Evolutionary conservation across 2,888 invertebrate species (phyloP), one percentile per base, ranked within the genome.

Genomic region (Metacarcinus magister): DNA sequence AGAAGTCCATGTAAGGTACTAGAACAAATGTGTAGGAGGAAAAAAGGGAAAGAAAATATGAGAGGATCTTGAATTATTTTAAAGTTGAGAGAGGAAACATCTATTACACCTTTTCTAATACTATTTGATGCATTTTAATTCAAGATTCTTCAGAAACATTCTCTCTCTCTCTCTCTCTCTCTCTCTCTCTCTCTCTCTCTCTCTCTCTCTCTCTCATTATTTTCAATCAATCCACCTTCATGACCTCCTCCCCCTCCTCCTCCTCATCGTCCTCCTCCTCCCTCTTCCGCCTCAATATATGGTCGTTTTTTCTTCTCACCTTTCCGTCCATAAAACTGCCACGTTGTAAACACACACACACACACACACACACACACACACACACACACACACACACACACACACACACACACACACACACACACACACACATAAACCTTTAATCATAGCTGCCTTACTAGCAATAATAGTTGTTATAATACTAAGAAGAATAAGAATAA

Each of bases 291-390:
- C 82, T 28, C 28, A 5, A 32, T 82, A 82, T 32, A 32, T 1
- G 5, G 28, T 82, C 28, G 28, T 32, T 32, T 82, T 67, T 67
- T 16, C n/a, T 82, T 82, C 82, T 82, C 82, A 82, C 82, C 82
- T 82, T 82, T 23, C 82, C 82, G 10, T 7, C 82, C 82, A 82
- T 82, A 82, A 82, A 82, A 82, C 32, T 32, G 32, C 0, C 82
- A 32, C 5, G 32, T 32, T 82, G 82, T 82, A 82, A 82, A 82
- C 82, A 82, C 82, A 82, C 82, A 82, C 82, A 32, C 82, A 82
- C 82, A 82, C 82, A 82, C 82, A 82, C 82, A 82, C 82, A 82
- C 82, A 82, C 82, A 82, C 82, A 32, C 75, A 75, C n/a, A 75
- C 28, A 67, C 67, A 67, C 67, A 67, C 67, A 67, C 67, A 67